Conservation (phyloP, 2,797 vertebrate species). For the Limnodromus scolopaceus region DNA sequence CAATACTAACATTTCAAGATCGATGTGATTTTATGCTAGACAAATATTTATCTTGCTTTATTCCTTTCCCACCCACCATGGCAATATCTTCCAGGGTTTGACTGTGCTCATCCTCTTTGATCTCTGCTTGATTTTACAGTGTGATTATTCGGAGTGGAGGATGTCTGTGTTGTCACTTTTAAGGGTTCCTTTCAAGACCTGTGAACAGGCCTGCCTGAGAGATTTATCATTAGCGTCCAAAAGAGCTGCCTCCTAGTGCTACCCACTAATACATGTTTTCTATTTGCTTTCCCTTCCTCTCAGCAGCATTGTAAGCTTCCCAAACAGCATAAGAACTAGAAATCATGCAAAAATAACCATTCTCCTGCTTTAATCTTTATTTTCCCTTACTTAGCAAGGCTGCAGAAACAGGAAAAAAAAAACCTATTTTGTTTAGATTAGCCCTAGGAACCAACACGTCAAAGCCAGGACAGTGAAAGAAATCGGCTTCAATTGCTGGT, state of each 20-base stretch:
- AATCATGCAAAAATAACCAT: not conserved
- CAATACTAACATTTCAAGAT: not conserved
- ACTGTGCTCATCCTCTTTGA: not conserved
- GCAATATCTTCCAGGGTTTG: not conserved
- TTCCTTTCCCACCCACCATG: not conserved
- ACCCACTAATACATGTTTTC: not conserved
- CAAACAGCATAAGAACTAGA: not conserved
- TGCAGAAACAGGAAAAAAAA: not conserved
- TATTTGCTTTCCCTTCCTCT: not conserved
- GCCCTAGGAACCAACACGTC: not conserved
- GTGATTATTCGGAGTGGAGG: not conserved
- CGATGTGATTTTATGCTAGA: not conserved
- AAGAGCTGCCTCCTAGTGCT: not conserved
- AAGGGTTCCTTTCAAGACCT: not conserved
- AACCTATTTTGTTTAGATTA: not conserved
- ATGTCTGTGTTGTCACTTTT: not conserved
- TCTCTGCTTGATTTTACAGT: not conserved
- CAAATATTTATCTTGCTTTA: not conserved
- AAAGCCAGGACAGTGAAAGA: not conserved
- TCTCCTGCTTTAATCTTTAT: not conserved
- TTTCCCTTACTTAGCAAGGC: not conserved
- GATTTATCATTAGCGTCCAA: not conserved
- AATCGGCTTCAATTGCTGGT: not conserved
- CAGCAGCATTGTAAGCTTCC: not conserved
- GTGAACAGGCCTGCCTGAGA: not conserved